These are phyloP conservation scores for Alethe diademata DNA, from an alignment of 2,113 vertebrate genomes.

Conservation along the genomic window DNA sequence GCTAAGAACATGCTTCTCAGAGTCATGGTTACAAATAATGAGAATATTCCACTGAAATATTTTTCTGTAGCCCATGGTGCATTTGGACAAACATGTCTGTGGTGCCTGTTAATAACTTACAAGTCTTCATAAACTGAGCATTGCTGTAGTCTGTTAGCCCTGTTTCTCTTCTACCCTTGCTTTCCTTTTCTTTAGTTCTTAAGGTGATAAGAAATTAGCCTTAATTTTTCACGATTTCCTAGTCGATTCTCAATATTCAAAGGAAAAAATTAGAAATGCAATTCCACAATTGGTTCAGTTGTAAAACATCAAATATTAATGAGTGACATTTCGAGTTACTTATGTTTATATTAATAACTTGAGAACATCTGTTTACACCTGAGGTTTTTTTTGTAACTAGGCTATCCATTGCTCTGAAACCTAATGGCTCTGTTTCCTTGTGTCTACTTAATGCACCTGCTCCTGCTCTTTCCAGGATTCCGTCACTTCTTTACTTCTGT, in stretches of 20 bases:
- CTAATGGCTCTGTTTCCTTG: not conserved
- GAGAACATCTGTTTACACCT: not conserved
- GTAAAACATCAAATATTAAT: not conserved
- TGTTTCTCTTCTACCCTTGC: not conserved
- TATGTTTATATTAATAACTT: not conserved
- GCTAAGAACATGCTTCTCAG: not conserved
- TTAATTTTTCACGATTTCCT: not conserved
- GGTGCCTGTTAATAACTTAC: not conserved
- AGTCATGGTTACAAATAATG: not conserved
- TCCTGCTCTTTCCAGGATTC: not conserved
- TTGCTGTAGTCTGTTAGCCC: not conserved
- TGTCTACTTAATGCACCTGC: not conserved
- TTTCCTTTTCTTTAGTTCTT: not conserved
- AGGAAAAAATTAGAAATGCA: not conserved
- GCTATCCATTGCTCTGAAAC: not conserved
- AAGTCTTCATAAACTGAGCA: not conserved
- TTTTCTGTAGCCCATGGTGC: not conserved
- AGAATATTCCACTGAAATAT: not conserved
- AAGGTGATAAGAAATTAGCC: not conserved
- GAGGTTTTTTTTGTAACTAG: not conserved
- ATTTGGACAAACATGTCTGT: not conserved
- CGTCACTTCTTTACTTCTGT: not conserved
- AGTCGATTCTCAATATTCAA: not conserved
- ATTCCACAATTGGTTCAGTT: not conserved
- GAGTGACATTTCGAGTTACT: not conserved